Evolutionary conservation across 2,888 invertebrate species (phyloP), one percentile per base, ranked within the genome.

Genomic region (Cataglyphis rosenhaueri): DNA sequence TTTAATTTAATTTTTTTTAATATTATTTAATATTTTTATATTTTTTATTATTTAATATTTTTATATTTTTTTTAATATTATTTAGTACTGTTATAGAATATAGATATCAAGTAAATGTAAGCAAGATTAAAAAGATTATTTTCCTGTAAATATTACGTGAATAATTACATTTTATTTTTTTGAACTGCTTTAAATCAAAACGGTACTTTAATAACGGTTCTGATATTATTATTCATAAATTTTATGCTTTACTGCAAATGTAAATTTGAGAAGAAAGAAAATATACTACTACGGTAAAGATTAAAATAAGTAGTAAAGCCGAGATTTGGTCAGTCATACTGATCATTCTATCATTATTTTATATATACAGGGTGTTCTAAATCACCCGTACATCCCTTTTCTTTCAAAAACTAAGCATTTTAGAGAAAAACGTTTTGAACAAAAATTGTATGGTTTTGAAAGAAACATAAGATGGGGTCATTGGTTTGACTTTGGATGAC

Each of bases 251-350:
- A 25, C 1, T 18, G 25, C 41, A 8, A 52, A 64, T 12, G 18
- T n/a, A 52, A 18, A 52, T 21, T 65, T 6, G 3, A 35, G 3
- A 35, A 9, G 3, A 64, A 21, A 6, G 6, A 52, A 35, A 35
- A 62, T 52, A 21, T 44, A 4, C 3, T 44, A 44, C 21, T 12
- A 0, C 4, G 25, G 25, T 9, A 48, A 12, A 64, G 8, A 35
- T 0, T 0, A 55, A 25, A 52, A 8, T 15, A 65, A 76, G 38
- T 76, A 55, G 65, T 76, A 76, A 65, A 65, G 3, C 29, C 65
- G 25, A n/a, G 9, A 65, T 65, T 65, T 9, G 48, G n/a, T 25
- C 55, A 38, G 65, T 25, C 25, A 3, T 55, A 65, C 25, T 64
- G 8, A 48, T 3, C 3, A 61, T 1, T 52, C 0, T 52, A 8